phyloP scores from a whole-genome alignment of 2,797 vertebrate species.

The Enteromius unitaeniatus region DNA sequence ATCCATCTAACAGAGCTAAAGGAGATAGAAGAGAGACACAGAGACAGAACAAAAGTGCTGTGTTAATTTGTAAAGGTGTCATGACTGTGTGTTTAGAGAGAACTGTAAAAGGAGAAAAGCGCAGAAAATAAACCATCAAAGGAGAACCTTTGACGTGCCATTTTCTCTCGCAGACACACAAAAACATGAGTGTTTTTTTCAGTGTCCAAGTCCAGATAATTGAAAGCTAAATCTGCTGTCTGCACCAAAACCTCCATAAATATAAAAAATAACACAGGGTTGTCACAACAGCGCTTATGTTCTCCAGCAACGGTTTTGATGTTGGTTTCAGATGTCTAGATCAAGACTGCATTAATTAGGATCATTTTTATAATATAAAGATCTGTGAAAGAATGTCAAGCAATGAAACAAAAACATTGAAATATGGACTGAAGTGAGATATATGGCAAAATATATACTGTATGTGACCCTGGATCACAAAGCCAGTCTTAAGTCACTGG shows the following conservation, averaged over 20 bases:
- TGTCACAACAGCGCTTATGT: not conserved
- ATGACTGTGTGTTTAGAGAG: not conserved
- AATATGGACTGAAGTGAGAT: not conserved
- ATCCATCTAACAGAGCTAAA: conserved; percentile 7
- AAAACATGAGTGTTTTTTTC: not conserved
- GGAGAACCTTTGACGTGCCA: conserved; percentile 2
- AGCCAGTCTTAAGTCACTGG: too few relatives aligned
- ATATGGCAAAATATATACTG: not conserved
- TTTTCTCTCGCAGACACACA: not conserved
- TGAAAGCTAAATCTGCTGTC: conserved; percentile 1
- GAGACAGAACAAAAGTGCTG: conserved; percentile 3
- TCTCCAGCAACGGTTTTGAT: not conserved
- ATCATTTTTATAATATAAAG: not conserved
- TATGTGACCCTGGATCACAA: not conserved
- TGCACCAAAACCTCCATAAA: not conserved
- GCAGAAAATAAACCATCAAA: not conserved
- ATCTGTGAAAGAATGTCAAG: not conserved
- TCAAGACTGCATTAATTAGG: not conserved
- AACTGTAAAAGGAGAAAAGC: not conserved
- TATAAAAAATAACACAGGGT: not conserved
- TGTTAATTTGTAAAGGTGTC: conserved; percentile 21
- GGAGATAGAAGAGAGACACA: conserved; percentile 3
- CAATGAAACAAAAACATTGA: not conserved
- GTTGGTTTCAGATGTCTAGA: not conserved
- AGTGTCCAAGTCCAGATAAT: not conserved